Base-by-base conservation (phyloP, 2,888 invertebrate genomes). In the Rotaria macrura region DNA sequence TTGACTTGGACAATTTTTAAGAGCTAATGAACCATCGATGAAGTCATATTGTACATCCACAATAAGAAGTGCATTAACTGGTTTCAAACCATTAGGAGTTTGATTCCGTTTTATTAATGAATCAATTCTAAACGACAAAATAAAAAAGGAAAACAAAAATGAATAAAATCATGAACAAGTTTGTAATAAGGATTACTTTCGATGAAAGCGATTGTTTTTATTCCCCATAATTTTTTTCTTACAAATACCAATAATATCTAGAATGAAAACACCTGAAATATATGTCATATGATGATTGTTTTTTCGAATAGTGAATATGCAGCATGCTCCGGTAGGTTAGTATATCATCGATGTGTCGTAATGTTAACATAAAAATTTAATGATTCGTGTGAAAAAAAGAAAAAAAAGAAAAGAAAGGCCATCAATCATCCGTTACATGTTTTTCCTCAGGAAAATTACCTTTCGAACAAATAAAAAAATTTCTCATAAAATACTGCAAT, bases 1-100 rank as follows among this genome's bases (percentile, higher is more conserved):
- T 89, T 95, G 94, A 49, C 96, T 95, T 87, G 95, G 94, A 91
- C 95, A 95, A 89, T 95, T 94, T 91, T 94, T 95, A 89, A 96
- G 95, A 91, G 95, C 94, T 88, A 97, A 93, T 12, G 95, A 95
- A 84, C 96, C 96, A 85, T 94, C 94, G 90, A 96, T 96, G 92
- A 96, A 96, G 92, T 97, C 96, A 91, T 97, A 96, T 92, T 96
- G 96, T 52, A 96, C 96, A 91, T 96, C 96, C 88, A 97, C 95
- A 87, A 96, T 93, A 88, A 97, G 92, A 90, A 96, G 94, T 52
- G 94, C 95, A 79, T 57, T 84, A 40, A 55, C 47, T 34, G 43
- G 43, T 29, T 54, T 14, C 4, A 17, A 49, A 4, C 29, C 34
- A 49, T 49, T 43, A 38, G 52, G 10, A 12, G 9, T 43, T 14